Evolutionary conservation across 1,140 invertebrate genomes (phyloP), one percentile per base, ranked within the genome.

Genomic region (Temnothorax nylanderi): DNA sequence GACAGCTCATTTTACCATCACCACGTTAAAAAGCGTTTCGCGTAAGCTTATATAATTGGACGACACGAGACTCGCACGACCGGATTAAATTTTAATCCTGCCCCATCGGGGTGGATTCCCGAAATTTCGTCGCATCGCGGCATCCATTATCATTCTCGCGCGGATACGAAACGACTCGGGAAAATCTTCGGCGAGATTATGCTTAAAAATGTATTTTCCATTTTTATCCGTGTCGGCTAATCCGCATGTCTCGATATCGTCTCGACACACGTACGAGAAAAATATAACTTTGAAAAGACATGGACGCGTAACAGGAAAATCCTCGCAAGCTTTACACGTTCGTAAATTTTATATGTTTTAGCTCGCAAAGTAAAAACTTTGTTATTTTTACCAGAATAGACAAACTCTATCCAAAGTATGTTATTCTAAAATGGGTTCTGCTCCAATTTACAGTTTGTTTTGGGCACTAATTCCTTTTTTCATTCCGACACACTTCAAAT

Each of bases 21-120:
- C 51, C 77, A 65, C 78, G 72, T 87, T 88, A 89, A 89, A 89
- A 90, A 89, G 32, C 88, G 65, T 67, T 89, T 89, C 65, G 51
- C 74, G 74, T 84, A 89, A 90, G 85, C 89, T 87, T 75, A 86
- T 85, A 86, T 90, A 90, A 90, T 90, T 89, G 89, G 75, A 84
- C 47, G 82, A 65, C 88, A 89, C n/a, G 64, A 86, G 74, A 60
- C 71, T 74, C 69, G 37, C 11, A 44, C 18, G 54, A 58, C 47
- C 78, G 64, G 85, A 62, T 90, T 90, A 87, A 90, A 89, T 89
- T 90, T 89, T 85, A 89, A 89, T 89, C 85, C 56, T 18, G 8
- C 3, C 37, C 67, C 54, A 75, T 84, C 69, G 80, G 54, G 80
- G 54, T 60, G 54, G 69, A 62, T 84, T 84, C 37, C 8, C 80